Base-by-base conservation (phyloP, 2,888 invertebrate species). In the Yponomeuta evonymella region DNA sequence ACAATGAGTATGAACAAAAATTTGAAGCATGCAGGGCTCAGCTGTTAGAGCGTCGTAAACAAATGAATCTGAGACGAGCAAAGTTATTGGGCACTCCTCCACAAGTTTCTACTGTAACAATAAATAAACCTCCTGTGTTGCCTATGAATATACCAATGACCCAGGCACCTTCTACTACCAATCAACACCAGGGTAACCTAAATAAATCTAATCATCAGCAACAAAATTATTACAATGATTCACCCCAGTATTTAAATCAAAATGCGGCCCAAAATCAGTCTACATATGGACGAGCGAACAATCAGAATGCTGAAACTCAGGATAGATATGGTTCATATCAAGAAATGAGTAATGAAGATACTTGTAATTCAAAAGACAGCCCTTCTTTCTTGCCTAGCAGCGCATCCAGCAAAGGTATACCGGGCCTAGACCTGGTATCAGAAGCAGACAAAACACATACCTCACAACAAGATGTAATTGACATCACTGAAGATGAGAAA, bases 21-120 rank as follows among this genome's bases (percentile, higher is more conserved):
- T 98, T 98, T 95, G 96, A 97, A 80, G 94, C 95, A 62, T 97
- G 96, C 91, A 93, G 97, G 29, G 94, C 94, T 75, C 96, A 96
- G 79, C 89, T 97, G 62, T 88, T 97, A 71, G 96, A 97, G 77
- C 93, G 97, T 23, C 93, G 97, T n/a, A 95, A 96, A 80, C 95
- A 96, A 81, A 96, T 97, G 96, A 94, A 95, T 70, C 93, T 93
- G 73, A 95, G 95, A 82, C 93, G 95, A 75, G 88, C 83, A 48
- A 76, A 78, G 12, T 80, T 90, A 11, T 73, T 83, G 70, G 80
- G 79, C 69, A 81, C 75, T 72, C 71, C 75, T 8, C 72, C 78
- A 15, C 79, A 85, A 69, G 78, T 82, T 15, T 75, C 79, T 58
- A 73, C 73, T 30, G 69, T 75, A 74, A 73, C 74, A 69, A 83